phyloP scores from a whole-genome alignment of 2,113 vertebrate genomes.

The Tetrax tetrax region DNA sequence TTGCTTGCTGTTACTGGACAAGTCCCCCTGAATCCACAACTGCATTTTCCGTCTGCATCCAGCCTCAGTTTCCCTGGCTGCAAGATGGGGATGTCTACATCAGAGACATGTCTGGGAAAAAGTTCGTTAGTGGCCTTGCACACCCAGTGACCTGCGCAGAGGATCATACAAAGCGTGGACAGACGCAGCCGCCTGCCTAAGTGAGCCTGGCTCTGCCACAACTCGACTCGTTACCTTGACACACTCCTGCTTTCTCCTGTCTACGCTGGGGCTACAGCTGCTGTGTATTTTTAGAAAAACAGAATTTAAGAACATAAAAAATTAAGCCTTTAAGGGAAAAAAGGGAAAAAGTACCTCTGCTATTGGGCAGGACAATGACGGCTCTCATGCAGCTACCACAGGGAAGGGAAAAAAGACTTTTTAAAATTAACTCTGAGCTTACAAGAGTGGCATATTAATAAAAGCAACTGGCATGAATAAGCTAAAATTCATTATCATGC shows the following conservation, averaged over 20 bases:
- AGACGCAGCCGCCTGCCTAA: background rate
- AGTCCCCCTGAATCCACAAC: background rate
- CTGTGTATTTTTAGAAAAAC: background rate
- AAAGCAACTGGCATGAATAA: background rate
- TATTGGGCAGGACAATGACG: background rate
- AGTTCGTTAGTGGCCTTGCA: background rate
- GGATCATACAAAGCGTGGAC: fast-evolving
- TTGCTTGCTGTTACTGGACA: background rate
- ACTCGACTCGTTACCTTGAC: background rate
- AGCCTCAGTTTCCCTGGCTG: background rate
- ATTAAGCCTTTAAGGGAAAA: background rate
- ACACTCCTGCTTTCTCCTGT: background rate
- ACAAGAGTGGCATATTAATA: conserved; percentile 2
- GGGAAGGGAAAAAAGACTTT: background rate
- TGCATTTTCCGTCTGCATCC: background rate
- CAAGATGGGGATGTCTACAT: too few species aligned
- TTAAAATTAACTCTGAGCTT: background rate
- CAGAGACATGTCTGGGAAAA: background rate
- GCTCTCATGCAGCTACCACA: background rate
- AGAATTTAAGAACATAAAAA: background rate
- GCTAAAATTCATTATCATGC: conserved; percentile 23
- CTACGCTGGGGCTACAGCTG: background rate
- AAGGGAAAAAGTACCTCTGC: background rate
- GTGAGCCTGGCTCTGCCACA: background rate
- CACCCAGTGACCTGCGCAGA: background rate